Evolutionary conservation across 2,113 vertebrate genomes (phyloP).

Genomic region (Paradisaea rubra): DNA sequence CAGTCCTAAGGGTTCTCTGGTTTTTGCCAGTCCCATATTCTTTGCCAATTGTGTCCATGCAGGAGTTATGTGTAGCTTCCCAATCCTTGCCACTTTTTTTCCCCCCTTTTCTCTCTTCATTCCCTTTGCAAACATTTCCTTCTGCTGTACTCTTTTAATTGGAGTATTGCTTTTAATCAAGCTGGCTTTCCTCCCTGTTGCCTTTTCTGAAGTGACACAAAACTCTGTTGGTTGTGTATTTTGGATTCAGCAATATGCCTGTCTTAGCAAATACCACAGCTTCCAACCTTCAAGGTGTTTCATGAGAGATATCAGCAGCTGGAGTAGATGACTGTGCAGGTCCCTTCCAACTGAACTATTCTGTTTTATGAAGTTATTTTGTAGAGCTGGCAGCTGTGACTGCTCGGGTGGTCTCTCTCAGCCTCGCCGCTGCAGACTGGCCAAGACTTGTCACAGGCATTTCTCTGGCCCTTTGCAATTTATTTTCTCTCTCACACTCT

Average conservation of each 20-base stretch:
- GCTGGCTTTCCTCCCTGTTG: neutral
- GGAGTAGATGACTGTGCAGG: neutral
- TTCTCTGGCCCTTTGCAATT: neutral
- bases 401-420: neutral
- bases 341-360: neutral
- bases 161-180: neutral
- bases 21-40: neutral
- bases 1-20: neutral
- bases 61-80: neutral
- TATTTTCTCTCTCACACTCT: neutral
- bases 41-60: neutral
- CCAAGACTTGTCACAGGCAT: neutral
- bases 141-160: neutral
- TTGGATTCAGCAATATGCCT: neutral
- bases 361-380: neutral
- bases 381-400: neutral
- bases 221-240: neutral
- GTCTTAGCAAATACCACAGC: neutral
- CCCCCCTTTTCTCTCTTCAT: neutral
- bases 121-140: neutral
- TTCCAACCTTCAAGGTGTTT: neutral
- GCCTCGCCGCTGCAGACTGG: neutral
- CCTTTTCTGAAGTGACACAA: neutral
- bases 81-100: rapidly evolving
- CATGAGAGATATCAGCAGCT: neutral